Base-by-base conservation (phyloP, 2,888 invertebrate species). In the Panorpa germanica region DNA sequence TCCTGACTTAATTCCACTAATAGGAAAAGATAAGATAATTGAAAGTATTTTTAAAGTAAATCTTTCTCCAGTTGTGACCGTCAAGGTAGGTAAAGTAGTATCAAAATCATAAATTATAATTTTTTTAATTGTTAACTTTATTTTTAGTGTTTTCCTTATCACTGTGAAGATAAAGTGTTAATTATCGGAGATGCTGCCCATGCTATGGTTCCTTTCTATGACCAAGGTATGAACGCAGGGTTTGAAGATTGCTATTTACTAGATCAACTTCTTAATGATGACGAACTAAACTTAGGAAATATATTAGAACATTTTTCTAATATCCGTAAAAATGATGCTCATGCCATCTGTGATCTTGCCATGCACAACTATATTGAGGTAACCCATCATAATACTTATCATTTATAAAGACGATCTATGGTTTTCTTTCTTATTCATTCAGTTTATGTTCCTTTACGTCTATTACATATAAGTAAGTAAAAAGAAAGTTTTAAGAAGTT, bases 121-220 rank as follows among this genome's bases (percentile, higher is more conserved):
- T 26, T n/a, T n/a, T n/a, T n/a, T n/a, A n/a, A n/a, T n/a, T n/a
- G n/a, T n/a, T n/a, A n/a, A n/a, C n/a, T n/a, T n/a, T n/a, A n/a
- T 33, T 52, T 52, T 6, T 52, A 83, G 76, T 95, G 95, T 47
- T 65, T 68, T 27, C 91, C 90, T 0, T 91, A 88, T 52, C 72
- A 91, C 49, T 63, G 72, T 21, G 68, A 65, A n/a, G 65, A 68
- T 32, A 78, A 69, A 41, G 72, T 70, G 1, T 51, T 98, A 1
- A 61, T 98, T 3, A 66, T 96, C 39, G 96, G 96, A 2, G 96
- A 96, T 53, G 93, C 96, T 1, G 95, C 96, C 0, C 98, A 98
- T 50, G 95, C 95, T 0, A 93, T 98, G 66, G 95, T 96, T 0
- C 96, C 98, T 0, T 98, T 96, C 55, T 96, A 91, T 45, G 96